Percentiles rank a stretch among this genome's conserved stretches.
These are phyloP conservation scores for Crenichthys baileyi DNA, from an alignment of 2,797 vertebrate species.

Conservation along the genomic window DNA sequence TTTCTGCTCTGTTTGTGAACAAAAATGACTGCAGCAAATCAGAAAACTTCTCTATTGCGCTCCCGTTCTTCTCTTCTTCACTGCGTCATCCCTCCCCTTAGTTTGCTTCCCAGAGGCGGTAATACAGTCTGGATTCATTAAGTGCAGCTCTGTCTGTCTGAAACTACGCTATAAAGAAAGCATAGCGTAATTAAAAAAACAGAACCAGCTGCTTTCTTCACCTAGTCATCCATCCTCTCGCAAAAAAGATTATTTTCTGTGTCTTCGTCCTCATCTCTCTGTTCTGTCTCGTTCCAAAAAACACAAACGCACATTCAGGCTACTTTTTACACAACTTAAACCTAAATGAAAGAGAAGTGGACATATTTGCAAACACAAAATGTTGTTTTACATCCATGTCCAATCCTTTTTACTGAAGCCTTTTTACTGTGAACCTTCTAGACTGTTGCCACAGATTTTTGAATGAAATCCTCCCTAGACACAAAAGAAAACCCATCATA, in stretches of 20 bases:
- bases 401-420: constrained; percentile 8
- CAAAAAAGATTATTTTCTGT: constrained; percentile 34
- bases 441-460: neutral
- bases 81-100: constrained; percentile 51
- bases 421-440: constrained; percentile 1
- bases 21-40: constrained; percentile 43
- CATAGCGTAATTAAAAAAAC: constrained; percentile 67
- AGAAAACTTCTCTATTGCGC: constrained; percentile 37
- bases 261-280: constrained; percentile 18
- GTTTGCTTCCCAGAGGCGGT: constrained; percentile 66
- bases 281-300: constrained; percentile 31
- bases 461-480: neutral
- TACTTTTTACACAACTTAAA: neutral
- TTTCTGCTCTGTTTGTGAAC: constrained; percentile 45
- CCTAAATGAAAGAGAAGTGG: neutral
- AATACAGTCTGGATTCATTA: constrained; percentile 75
- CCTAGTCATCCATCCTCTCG: constrained; percentile 6
- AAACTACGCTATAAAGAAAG: constrained; percentile 67
- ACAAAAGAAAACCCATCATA: neutral
- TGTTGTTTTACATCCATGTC: neutral
- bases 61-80: constrained; percentile 53
- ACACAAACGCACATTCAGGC: constrained; percentile 16
- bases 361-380: neutral
- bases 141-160: constrained; percentile 65
- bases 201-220: constrained; percentile 48